These are phyloP conservation scores for Bhutanitis thaidina DNA, from an alignment of 2,888 invertebrate species.

Conservation along the genomic window DNA sequence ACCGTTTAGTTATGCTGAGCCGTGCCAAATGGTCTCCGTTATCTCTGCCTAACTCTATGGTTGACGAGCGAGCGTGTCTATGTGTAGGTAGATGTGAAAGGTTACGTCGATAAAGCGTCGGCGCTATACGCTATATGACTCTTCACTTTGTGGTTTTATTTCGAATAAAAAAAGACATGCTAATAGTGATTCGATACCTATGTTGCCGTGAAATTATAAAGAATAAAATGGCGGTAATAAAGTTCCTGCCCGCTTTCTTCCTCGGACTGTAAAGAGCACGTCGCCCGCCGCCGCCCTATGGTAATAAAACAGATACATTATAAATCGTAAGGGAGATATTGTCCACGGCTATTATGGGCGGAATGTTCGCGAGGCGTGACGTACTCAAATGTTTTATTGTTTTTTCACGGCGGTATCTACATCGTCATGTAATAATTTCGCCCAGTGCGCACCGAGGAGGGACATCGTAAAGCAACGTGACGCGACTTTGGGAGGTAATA, in stretches of 20 bases:
- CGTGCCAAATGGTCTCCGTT: no score
- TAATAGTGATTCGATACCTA: not conserved
- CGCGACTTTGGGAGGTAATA: not conserved
- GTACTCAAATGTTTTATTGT: conserved; percentile 71
- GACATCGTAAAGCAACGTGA: not conserved
- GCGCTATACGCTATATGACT: no score
- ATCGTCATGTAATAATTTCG: conserved; percentile 56
- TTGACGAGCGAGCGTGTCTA: no score
- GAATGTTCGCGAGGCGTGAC: conserved; percentile 58
- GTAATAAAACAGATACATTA: conserved; percentile 50
- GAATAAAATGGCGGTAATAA: conserved; percentile 19
- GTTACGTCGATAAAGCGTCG: no score
- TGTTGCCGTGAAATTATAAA: conserved; percentile 18
- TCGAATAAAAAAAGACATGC: not conserved
- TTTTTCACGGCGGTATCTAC: conserved; percentile 59
- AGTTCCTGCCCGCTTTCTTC: conserved; percentile 13
- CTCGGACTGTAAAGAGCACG: conserved; percentile 6
- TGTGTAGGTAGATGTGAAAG: no score
- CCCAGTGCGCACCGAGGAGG: not conserved
- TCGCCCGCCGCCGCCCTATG: conserved; percentile 41
- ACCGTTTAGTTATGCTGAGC: no score
- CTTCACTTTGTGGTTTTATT: not conserved
- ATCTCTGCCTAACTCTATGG: no score
- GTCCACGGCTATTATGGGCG: conserved; percentile 54
- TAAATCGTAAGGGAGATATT: conserved; percentile 67